phyloP scores from a whole-genome alignment of 2,113 vertebrate genomes.

The Clupea harengus region DNA sequence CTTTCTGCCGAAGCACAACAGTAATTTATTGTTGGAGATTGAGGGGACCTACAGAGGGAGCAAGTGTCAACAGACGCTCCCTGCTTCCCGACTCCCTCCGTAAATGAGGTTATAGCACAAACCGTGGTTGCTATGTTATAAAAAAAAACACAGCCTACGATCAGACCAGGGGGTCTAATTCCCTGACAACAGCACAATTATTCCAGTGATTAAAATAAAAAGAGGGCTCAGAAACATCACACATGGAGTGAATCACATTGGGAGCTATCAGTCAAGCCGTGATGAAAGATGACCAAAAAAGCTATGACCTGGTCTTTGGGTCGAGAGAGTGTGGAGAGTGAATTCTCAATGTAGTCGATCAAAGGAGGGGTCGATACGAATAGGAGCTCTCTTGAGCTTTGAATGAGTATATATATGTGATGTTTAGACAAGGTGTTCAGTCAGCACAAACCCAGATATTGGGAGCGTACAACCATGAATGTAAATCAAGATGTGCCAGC shows the following conservation, averaged over 20 bases:
- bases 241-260: neutral
- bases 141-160: neutral
- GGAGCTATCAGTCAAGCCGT: neutral
- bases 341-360: neutral
- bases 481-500: neutral
- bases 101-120: neutral
- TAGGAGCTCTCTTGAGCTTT: neutral
- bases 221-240: neutral
- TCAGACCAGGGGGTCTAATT: neutral
- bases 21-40: slow-evolving; percentile 12
- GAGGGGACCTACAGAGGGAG: neutral
- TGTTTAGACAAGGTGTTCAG: slow-evolving; percentile 6
- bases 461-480: neutral
- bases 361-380: neutral
- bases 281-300: slow-evolving; percentile 1
- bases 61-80: neutral
- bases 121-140: neutral
- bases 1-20: slow-evolving; percentile 6
- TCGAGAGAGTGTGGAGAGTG: neutral
- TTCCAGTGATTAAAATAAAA: neutral
- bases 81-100: neutral
- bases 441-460: neutral
- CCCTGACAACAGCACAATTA: neutral
- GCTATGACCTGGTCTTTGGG: neutral
- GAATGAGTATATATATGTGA: neutral